phyloP scores from a whole-genome alignment of 2,888 invertebrate species.

The Lithophane socia region DNA sequence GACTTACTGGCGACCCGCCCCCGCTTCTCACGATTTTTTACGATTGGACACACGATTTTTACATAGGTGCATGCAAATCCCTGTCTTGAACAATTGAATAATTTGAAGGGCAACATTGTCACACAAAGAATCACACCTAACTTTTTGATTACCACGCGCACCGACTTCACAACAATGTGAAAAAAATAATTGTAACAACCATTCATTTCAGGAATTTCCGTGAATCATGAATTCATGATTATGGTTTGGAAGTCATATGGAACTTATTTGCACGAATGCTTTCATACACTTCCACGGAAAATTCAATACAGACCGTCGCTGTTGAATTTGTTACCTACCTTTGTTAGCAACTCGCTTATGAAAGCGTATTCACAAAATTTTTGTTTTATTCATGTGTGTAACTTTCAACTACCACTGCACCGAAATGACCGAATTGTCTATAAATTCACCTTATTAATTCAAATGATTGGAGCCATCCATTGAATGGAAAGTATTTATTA shows the following conservation, averaged over 20 bases:
- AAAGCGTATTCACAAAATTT: constrained; percentile 8
- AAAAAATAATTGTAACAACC: constrained; percentile 14
- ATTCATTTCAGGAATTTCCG: constrained; percentile 15
- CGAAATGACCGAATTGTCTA: not conserved
- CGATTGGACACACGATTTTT: no score
- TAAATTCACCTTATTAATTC: constrained; percentile 33
- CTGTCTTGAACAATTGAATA: not conserved
- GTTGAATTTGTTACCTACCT: not conserved
- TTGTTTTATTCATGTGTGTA: not conserved
- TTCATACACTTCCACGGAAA: not conserved
- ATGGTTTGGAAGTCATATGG: not conserved
- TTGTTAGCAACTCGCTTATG: not conserved
- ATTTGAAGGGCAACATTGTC: not conserved
- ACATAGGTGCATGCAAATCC: not conserved
- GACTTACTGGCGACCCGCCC: no score
- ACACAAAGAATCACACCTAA: not conserved
- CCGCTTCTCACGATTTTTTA: no score
- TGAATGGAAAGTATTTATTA: constrained; percentile 6
- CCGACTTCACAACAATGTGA: not conserved
- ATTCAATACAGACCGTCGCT: not conserved
- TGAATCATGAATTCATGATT: not conserved
- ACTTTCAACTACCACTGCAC: constrained; percentile 7
- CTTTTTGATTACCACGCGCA: not conserved
- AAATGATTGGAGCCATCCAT: constrained; percentile 1
- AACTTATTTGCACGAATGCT: not conserved